These are phyloP conservation scores for Brachyistius frenatus DNA, from an alignment of 2,113 vertebrate genomes.

Conservation along the genomic window DNA sequence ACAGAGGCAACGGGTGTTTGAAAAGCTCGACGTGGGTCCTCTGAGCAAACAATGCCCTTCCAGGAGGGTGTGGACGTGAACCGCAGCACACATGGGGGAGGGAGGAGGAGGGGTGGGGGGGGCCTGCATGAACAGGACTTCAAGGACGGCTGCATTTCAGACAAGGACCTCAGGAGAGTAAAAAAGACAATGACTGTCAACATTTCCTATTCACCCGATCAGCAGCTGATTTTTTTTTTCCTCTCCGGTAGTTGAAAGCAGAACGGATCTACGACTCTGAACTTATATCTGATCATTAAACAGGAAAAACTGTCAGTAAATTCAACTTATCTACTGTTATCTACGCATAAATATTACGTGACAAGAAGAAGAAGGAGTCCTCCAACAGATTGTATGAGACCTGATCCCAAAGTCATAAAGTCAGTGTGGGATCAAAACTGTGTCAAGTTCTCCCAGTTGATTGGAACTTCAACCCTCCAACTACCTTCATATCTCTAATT, in stretches of 20 bases:
- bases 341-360: neutral
- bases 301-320: neutral
- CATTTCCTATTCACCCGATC: constrained; percentile 37
- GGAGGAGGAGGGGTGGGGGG: constrained; percentile 28
- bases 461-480: neutral
- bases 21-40: constrained; percentile 43
- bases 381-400: neutral
- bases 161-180: neutral
- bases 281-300: neutral
- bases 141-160: constrained; percentile 24
- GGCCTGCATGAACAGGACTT: constrained; percentile 1
- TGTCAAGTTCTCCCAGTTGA: neutral
- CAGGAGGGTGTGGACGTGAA: constrained; percentile 81
- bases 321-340: too few relatives aligned
- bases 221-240: constrained; percentile 28
- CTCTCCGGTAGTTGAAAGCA: constrained; percentile 15
- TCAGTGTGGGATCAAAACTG: neutral
- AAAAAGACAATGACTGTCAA: constrained; percentile 14
- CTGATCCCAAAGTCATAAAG: neutral
- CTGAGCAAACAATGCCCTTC: constrained; percentile 68
- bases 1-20: constrained; percentile 43
- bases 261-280: constrained; percentile 30
- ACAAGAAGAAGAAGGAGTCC: neutral
- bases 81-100: constrained; percentile 70
- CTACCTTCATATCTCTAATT: too few relatives aligned